These are phyloP conservation scores for Schrankia costaestrigalis DNA, from an alignment of 2,888 invertebrate species.

Conservation along the genomic window DNA sequence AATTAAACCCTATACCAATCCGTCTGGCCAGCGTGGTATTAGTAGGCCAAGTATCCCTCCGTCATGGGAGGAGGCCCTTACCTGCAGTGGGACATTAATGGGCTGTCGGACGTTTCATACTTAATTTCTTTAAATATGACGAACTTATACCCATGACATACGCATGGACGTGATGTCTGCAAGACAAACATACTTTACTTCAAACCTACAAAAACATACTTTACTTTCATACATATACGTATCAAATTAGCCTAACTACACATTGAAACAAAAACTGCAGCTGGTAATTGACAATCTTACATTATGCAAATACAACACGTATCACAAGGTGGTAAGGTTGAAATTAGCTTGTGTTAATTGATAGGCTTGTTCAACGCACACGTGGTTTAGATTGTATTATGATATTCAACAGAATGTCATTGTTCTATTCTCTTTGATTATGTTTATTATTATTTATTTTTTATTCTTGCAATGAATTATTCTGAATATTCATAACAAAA, in stretches of 20 bases:
- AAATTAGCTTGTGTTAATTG: constrained; percentile 5
- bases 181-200: constrained; percentile 1
- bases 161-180: constrained; percentile 24
- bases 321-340: accelerated
- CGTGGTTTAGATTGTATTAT: constrained; percentile 30
- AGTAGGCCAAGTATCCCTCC: no score
- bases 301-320: no score
- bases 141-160: no score
- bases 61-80: no score
- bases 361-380: constrained; percentile 17
- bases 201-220: neutral
- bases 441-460: constrained; percentile 10
- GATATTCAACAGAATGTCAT: constrained; percentile 31
- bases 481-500: no score
- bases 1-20: no score
- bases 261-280: constrained; percentile 7
- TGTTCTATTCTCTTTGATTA: constrained; percentile 30
- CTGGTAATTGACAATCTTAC: constrained; percentile 1
- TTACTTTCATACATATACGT: constrained; percentile 8
- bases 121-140: no score
- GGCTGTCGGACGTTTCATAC: no score
- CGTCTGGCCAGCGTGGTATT: no score
- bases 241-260: neutral
- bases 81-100: no score
- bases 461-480: constrained; percentile 1